Evolutionary conservation across 2,113 vertebrate species (phyloP).

Genomic region (Osmerus mordax): DNA sequence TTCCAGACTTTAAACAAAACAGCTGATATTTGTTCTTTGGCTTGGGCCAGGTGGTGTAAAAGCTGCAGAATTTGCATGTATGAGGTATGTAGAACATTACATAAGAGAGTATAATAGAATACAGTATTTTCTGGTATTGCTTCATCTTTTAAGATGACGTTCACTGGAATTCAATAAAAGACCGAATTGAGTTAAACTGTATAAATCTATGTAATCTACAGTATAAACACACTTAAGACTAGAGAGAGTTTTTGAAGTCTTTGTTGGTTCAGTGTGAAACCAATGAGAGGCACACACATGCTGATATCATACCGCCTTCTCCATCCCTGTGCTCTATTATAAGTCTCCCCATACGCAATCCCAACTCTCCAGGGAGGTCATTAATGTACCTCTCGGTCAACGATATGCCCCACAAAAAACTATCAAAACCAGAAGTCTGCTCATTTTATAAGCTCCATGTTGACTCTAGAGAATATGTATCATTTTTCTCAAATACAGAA

Average conservation of each 20-base stretch:
- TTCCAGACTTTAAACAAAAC: no score
- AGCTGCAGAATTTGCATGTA: no score
- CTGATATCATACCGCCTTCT: constrained; percentile 41
- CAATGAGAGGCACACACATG: constrained; percentile 27
- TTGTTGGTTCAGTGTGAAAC: constrained; percentile 44
- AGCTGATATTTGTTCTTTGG: no score
- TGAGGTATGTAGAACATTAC: no score
- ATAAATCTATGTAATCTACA: background rate
- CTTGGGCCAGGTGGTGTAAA: no score
- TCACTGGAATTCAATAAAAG: no score
- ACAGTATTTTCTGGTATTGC: no score
- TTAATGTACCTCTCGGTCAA: constrained; percentile 66
- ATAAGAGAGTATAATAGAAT: no score
- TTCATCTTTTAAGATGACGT: no score
- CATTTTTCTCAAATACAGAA: background rate
- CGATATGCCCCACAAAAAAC: constrained; percentile 59
- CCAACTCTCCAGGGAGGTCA: constrained; percentile 57
- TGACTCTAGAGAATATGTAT: background rate
- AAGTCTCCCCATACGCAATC: constrained; percentile 52
- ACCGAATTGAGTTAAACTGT: no score
- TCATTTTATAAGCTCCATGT: background rate
- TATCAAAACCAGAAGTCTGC: constrained; percentile 50
- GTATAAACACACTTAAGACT: constrained; percentile 16
- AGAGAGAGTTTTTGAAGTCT: constrained; percentile 17
- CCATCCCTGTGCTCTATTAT: constrained; percentile 61